Evolutionary conservation across 2,113 vertebrate species (phyloP).

Genomic region (Microtus montanus): DNA sequence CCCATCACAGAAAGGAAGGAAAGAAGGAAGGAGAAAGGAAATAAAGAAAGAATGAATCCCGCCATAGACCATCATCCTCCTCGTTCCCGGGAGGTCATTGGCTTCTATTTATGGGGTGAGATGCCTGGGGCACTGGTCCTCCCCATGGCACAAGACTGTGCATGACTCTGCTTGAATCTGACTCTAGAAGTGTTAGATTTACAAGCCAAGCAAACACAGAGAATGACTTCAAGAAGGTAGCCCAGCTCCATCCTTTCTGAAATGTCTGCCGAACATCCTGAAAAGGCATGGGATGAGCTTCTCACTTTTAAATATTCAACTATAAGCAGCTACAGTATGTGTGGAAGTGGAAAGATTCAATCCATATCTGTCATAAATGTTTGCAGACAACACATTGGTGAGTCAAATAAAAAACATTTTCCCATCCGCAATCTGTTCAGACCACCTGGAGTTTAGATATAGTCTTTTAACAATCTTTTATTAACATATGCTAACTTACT

Average conservation of each 20-base stretch:
- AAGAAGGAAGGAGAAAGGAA: no score
- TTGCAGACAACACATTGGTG: constrained; percentile 42
- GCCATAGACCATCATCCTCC: no score
- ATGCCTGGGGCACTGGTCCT: not conserved
- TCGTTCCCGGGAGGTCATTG: not conserved
- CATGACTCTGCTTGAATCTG: not conserved
- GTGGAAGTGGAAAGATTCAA: not conserved
- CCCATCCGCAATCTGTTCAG: constrained; percentile 39
- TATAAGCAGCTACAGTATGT: not conserved
- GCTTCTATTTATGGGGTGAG: not conserved
- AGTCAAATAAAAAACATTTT: constrained; percentile 45
- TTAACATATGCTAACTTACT: constrained; percentile 52
- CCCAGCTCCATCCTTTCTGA: not conserved
- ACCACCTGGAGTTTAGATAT: constrained; percentile 50
- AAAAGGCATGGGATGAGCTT: not conserved
- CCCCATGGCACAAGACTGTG: not conserved
- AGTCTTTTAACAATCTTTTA: not conserved
- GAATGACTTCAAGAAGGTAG: not conserved
- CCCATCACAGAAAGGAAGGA: not conserved
- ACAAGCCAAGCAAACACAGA: not conserved
- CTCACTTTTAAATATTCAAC: not conserved
- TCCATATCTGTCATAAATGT: constrained; percentile 51
- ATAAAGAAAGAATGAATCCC: not conserved
- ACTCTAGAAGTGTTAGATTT: not conserved
- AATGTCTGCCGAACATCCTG: not conserved